Base-by-base conservation (phyloP, 2,888 invertebrate genomes). In the Cheilosia pagana region DNA sequence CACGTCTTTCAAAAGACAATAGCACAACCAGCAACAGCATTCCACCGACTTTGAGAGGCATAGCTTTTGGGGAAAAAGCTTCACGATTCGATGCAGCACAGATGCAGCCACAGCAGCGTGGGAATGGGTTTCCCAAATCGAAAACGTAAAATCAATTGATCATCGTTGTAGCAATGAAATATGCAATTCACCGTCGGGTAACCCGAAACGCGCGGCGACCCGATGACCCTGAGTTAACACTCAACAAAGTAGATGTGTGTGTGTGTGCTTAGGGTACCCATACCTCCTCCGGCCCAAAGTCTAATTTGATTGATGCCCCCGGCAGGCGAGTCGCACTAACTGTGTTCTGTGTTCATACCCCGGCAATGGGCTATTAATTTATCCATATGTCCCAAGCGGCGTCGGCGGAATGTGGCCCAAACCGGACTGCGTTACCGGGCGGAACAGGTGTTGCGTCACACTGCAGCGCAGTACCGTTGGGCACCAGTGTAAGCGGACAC, bases 371-470 rank as follows among this genome's bases (percentile, higher is more conserved):
- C 83, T 78, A 74, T 74, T 83, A 68, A 83, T 78, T 78, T 53
- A 53, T 63, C 79, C 74, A 83, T 78, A 79, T 83, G 83, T 79
- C 74, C 68, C 79, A 35, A 70, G 70, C 63, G 45, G 41, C 28
- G 39, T 48, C 14, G 35, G 52, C 14, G 68, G 77, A 77, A 78
- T 77, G 71, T 39, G 52, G 68, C 48, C 48, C 43, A 65, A 65
- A 45, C 45, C 52, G 67, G 16, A 48, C 63, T 45, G 67, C 31
- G 48, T 62, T 68, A 67, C 67, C 83, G 68, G 74, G 74, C 70
- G 79, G 78, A 78, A 83, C 83, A 83, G 83, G 83, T 83, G 83
- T 79, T 79, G 74, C 83, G 60, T 82, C 81, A 77, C 65, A 65
- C 35, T n/a, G 57, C 12, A 1, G 39, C 19, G 14, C 39, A 8